These are phyloP conservation scores for Sminthurides aquaticus DNA, from an alignment of 2,888 invertebrate genomes.

Conservation along the genomic window DNA sequence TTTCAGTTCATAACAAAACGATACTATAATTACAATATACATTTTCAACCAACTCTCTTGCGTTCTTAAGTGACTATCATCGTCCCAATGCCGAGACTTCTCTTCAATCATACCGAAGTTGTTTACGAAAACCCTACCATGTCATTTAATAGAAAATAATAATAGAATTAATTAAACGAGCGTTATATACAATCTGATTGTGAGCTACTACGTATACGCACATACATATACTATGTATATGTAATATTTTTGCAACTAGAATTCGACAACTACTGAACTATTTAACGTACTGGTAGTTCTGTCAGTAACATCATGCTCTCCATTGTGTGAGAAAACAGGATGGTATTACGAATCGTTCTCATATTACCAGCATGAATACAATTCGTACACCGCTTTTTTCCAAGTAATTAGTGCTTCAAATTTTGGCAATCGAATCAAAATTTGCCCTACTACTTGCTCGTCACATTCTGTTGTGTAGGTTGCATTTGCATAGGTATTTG, in stretches of 20 bases:
- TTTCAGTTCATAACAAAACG: background rate
- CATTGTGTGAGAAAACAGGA: too few species aligned
- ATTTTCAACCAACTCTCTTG: background rate
- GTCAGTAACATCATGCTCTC: too few species aligned
- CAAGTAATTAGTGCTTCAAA: background rate
- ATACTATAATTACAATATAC: background rate
- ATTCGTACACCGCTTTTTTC: too few species aligned
- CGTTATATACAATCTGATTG: background rate
- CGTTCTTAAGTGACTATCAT: background rate
- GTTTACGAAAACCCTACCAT: too few species aligned
- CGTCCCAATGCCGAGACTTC: too few species aligned
- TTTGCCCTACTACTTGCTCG: background rate
- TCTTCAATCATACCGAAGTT: too few species aligned
- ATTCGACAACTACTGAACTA: background rate
- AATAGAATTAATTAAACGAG: background rate
- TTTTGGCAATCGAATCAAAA: background rate
- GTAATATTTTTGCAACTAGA: background rate
- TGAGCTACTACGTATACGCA: background rate
- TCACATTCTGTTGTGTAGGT: conserved; percentile 12
- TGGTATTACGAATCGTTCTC: too few species aligned
- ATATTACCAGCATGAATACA: too few species aligned
- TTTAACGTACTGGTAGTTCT: background rate
- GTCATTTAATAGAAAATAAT: background rate
- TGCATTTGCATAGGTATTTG: conserved; percentile 10
- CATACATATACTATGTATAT: background rate